Conservation (phyloP, 2,888 invertebrate species). For the Myopa testacea region DNA sequence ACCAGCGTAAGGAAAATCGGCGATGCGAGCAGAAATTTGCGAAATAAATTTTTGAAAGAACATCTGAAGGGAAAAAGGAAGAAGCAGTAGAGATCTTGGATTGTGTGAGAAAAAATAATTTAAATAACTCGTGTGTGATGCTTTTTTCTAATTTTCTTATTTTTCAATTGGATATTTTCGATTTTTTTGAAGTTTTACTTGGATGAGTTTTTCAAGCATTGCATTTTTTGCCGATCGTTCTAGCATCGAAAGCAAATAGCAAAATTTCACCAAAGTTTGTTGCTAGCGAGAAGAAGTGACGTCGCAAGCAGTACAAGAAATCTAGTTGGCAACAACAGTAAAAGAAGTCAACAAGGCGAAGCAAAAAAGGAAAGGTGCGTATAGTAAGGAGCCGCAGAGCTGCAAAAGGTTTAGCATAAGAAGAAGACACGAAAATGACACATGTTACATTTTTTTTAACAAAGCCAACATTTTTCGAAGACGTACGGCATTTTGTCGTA, state of each 20-base stretch:
- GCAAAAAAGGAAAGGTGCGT: slow-evolving; percentile 20
- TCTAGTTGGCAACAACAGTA: slow-evolving; percentile 14
- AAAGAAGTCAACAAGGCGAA: slow-evolving; percentile 23
- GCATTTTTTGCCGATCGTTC: slow-evolving; percentile 10
- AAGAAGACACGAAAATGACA: too few relatives aligned
- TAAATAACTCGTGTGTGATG: too few relatives aligned
- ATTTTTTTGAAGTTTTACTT: not conserved
- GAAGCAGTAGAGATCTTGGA: not conserved
- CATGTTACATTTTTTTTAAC: too few relatives aligned
- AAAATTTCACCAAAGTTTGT: slow-evolving; percentile 38
- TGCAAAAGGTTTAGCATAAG: too few relatives aligned
- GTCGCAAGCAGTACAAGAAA: slow-evolving; percentile 35
- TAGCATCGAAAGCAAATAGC: slow-evolving; percentile 8
- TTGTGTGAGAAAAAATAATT: not conserved
- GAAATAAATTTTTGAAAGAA: slow-evolving; percentile 18
- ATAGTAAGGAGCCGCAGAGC: not conserved
- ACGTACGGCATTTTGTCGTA: too few relatives aligned
- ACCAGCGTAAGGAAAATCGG: not conserved
- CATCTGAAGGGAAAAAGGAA: slow-evolving; percentile 3
- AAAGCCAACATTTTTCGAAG: too few relatives aligned
- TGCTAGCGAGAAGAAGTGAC: slow-evolving; percentile 34
- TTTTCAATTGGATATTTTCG: slow-evolving; percentile 1
- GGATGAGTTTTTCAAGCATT: not conserved
- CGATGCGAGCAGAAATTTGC: slow-evolving; percentile 23
- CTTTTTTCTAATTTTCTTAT: too few relatives aligned